Base-by-base conservation (phyloP, 2,113 vertebrate genomes). In the Odobenus rosmarus region DNA sequence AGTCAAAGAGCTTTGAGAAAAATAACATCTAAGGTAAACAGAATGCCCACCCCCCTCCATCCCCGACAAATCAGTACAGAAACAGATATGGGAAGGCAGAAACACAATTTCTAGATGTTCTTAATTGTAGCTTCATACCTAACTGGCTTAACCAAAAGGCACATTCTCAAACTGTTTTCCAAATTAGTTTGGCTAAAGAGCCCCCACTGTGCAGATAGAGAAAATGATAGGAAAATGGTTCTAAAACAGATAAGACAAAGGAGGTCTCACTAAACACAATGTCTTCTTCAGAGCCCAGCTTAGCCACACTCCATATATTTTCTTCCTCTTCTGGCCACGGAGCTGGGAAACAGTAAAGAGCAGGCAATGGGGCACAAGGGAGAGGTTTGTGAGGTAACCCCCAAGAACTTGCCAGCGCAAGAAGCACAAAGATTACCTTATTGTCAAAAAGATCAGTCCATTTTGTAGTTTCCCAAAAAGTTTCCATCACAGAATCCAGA, bases 401-500 rank as follows among this genome's bases (percentile, higher is more conserved):
- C 9, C 53, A 23, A 86, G 49, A 85, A 77, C 64, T 59, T 9
- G 11, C 6, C 6, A 7, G 64, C 77, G 62, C 14, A 39, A 88
- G 51, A 23, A 23, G 59, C 24, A 77, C 24, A 84, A 49, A 81
- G 5, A 33, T 82, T 98, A 99, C 99, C 99, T 99, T 99, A 59
- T 99, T 99, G 98, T 99, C 99, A 33, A 99, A 99, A 55, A 99
- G 99, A 95, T 99, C 99, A 0, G 99, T 99, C 99, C 99, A 99
- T 98, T 99, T 99, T 96, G 99, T 99, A 80, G 99, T 99, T 98
- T 99, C 99, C 99, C 99, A 99, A 96, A 99, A 99, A 0, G 99
- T 99, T 46, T 99, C 99, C 0, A 97, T 98, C 96, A 99, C 98
- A 55, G 98, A 98, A 95, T 99, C 99, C 11, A 98, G 98, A 92